phyloP scores from a whole-genome alignment of 2,797 vertebrate genomes.

The Lateolabrax maculatus region DNA sequence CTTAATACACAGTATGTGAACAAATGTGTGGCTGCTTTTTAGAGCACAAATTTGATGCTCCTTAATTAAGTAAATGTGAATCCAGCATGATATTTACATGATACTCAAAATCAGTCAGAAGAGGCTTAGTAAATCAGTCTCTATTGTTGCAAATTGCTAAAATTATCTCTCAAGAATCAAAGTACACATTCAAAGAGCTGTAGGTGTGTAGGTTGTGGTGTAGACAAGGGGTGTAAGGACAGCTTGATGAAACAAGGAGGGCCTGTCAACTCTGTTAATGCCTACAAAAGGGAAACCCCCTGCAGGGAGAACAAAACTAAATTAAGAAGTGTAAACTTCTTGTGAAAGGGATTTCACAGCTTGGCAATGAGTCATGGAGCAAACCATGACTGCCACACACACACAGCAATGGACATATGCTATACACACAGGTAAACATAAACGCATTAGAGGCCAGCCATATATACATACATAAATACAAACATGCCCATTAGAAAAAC shows the following conservation, averaged over 20 bases:
- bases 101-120: too few species aligned
- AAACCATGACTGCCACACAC: conserved; percentile 17
- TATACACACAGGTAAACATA: conserved; percentile 7
- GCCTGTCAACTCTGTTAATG: conserved; percentile 48
- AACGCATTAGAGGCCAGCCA: not conserved
- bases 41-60: not conserved
- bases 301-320: conserved; percentile 43
- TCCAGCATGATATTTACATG: not conserved
- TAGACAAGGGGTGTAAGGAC: conserved; percentile 12
- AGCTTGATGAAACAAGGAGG: conserved; percentile 23
- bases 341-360: conserved; percentile 61
- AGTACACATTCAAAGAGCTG: conserved; percentile 10
- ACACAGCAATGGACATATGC: not conserved
- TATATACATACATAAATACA: not conserved
- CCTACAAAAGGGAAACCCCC: conserved; percentile 45
- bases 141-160: conserved; percentile 23
- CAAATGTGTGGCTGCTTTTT: not conserved
- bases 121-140: not conserved
- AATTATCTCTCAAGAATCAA: conserved; percentile 40
- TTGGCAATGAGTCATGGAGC: conserved; percentile 33
- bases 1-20: not conserved
- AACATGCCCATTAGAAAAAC: conserved; percentile 4
- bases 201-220: conserved; percentile 1
- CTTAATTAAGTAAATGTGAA: not conserved
- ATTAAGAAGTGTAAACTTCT: conserved; percentile 64